These are phyloP conservation scores for Stenurella melanura DNA, from an alignment of 2,888 invertebrate species.

Conservation along the genomic window DNA sequence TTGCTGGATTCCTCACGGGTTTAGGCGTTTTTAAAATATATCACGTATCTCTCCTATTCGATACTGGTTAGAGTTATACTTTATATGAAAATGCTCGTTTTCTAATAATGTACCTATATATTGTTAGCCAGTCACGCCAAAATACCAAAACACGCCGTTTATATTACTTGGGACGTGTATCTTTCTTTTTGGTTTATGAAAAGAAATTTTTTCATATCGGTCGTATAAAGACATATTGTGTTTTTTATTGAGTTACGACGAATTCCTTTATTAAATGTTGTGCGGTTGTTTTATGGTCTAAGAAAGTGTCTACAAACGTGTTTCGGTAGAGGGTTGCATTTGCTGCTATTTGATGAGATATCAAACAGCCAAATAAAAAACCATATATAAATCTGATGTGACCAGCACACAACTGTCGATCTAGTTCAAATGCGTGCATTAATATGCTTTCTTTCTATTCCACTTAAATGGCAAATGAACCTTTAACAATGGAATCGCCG, in stretches of 20 bases:
- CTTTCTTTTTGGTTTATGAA: conserved; percentile 10
- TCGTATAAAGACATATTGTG: not conserved
- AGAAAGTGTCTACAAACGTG: not conserved
- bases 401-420: too few species aligned
- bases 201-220: conserved; percentile 28
- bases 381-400: too few species aligned
- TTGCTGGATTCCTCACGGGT: conserved; percentile 22
- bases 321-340: too few species aligned
- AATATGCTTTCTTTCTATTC: too few species aligned
- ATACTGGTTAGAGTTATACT: conserved; percentile 40
- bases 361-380: too few species aligned
- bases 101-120: conserved; percentile 40
- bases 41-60: conserved; percentile 41
- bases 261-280: conserved; percentile 19
- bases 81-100: conserved; percentile 44
- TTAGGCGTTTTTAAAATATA: conserved; percentile 36
- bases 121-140: conserved; percentile 17
- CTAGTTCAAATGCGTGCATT: too few species aligned
- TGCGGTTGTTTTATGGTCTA: conserved; percentile 1
- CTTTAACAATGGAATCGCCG: too few species aligned
- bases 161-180: conserved; percentile 12
- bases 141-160: not conserved
- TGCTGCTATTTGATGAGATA: too few species aligned
- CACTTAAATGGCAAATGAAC: too few species aligned
- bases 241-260: conserved; percentile 23